Conservation (phyloP, 2,888 invertebrate genomes). For the Cryptocephalus moraei region DNA sequence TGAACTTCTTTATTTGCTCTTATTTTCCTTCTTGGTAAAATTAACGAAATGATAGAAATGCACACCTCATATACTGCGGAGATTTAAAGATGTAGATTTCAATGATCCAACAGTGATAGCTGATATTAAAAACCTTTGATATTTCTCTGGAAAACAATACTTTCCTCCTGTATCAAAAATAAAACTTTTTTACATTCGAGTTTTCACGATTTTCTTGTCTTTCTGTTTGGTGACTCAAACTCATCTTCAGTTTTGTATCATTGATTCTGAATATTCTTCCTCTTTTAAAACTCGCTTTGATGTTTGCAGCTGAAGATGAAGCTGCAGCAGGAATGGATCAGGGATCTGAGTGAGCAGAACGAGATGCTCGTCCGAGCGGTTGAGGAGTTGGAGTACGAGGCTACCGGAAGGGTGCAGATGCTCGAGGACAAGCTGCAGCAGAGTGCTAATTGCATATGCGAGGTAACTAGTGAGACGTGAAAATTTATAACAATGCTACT, state of each 20-base stretch:
- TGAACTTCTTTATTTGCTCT: no score
- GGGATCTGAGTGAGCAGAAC: conserved; percentile 59
- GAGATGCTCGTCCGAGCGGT: conserved; percentile 54
- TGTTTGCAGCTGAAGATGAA: conserved; percentile 50
- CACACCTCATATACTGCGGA: no score
- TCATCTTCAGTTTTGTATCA: neutral
- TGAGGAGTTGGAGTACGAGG: conserved; percentile 56
- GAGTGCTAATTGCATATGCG: conserved; percentile 34
- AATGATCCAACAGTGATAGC: no score
- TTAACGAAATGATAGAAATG: no score
- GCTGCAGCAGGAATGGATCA: conserved; percentile 54
- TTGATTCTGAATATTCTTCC: neutral
- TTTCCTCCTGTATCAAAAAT: no score
- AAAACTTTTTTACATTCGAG: neutral
- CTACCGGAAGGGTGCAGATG: conserved; percentile 46
- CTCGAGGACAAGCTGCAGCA: conserved; percentile 44
- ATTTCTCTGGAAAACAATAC: no score
- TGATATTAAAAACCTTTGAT: no score
- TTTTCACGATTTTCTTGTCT: neutral
- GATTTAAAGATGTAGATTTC: no score
- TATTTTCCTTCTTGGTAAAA: no score
- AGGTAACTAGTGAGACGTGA: conserved; percentile 22
- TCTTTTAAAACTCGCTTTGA: conserved; percentile 1
- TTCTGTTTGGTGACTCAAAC: neutral
- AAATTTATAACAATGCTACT: no score